Evolutionary conservation across 2,888 invertebrate genomes (phyloP), one percentile per base, ranked within the genome.

Genomic region (Subacronicta megacephala): DNA sequence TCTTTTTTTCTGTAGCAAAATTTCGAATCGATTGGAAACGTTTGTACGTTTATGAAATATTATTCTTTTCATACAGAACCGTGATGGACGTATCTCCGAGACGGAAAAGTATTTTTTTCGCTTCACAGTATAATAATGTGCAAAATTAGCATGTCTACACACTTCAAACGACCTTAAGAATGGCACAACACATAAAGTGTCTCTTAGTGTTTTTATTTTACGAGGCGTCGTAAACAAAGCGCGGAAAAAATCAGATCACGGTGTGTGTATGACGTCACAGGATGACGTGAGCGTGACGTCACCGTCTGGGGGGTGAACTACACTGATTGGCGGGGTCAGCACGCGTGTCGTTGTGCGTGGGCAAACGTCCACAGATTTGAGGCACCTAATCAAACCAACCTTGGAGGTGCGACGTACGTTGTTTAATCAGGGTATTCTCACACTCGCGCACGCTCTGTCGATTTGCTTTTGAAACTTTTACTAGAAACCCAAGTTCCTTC

Each of bases 231-330:
- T 61, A 58, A 72, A 64, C 49, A 17, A n/a, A 49, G 10, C 36
- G 33, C 20, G 44, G n/a, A 17, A 20, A 36, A 12, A 38, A 42
- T 29, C 47, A 35, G 42, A 43, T 54, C 50, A 51, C 41, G 40
- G 41, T 38, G 33, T 43, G 20, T 43, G 20, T 6, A 20, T 60
- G 62, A 62, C 43, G 55, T 72, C 58, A 65, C 41, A 16, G 23
- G 44, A 47, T 69, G 76, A 69, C 62, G 72, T 45, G 47, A 38
- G 5, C 16, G 12, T 73, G 58, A 61, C 66, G 63, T 73, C 73
- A 73, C 31, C 37, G 47, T 55, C 57, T 41, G 61, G 23, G 23
- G 45, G 62, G 62, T 45, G 57, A 37, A n/a, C n/a, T 35, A 10
- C 44, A 35, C 49, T 29, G 43, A 50, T 42, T 38, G 15, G 36